Evolutionary conservation across 2,113 vertebrate genomes (phyloP), one percentile per base, ranked within the genome.

Genomic region (Holacanthus passer): DNA sequence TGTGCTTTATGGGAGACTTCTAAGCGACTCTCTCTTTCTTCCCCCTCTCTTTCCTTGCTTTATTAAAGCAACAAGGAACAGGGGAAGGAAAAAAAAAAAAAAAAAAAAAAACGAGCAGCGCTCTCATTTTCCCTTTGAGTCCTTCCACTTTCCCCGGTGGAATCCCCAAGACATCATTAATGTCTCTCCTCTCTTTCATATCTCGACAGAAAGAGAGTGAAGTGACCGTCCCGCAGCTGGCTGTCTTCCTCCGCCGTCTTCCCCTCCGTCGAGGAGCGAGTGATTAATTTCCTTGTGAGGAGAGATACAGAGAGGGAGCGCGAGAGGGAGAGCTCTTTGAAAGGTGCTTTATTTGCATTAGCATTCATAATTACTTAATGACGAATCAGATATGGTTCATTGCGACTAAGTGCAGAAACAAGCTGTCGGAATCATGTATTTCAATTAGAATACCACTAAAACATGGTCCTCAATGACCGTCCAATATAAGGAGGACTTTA

Each of bases 321-420:
- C 27, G 31, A 66, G 87, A 64, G 75, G 62, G 53, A 67, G 90
- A 85, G 85, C 92, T 87, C 67, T 96, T 96, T 97, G 95, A 97
- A 96, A 96, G 96, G 95, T 96, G 94, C 95, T 97, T 96, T 97
- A 96, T 97, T 98, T 96, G 95, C 96, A 98, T 98, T 97, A 97
- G 96, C 96, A 96, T 97, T 96, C 95, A 96, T 98, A 99, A 99
- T 98, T 96, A 97, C 95, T 96, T 98, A 97, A 98, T 96, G 97
- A 97, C 95, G 95, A 97, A 98, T 98, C 97, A 97, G 97, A 97
- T 97, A 97, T 96, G 97, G 96, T 97, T 97, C 97, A 96, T 94
- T 97, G 96, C 93, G 94, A 91, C 93, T 92, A 96, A 97, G 94
- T 95, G 94, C 94, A 96, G 95, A 96, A 96, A 96, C 95, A 96